Percentiles rank a stretch among this genome's conserved stretches.
These are phyloP conservation scores for Helogale parvula DNA, from an alignment of 2,113 vertebrate genomes.

Conservation along the genomic window DNA sequence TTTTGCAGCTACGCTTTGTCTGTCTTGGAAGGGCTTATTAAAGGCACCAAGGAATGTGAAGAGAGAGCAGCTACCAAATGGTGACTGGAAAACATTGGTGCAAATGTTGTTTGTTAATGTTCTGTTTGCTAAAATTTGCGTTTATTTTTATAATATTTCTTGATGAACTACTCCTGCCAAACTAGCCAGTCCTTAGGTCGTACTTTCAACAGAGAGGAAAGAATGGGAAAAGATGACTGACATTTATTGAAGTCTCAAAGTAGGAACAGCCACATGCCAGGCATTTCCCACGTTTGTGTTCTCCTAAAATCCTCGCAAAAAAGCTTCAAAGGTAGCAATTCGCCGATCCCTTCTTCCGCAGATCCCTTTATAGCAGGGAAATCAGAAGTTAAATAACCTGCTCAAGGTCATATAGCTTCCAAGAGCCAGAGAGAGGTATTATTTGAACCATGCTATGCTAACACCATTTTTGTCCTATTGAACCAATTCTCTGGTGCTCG, in stretches of 20 bases:
- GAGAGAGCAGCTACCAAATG: neutral
- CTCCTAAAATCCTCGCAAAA: neutral
- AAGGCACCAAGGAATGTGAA: neutral
- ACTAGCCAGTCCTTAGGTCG: neutral
- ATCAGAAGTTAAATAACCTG: neutral
- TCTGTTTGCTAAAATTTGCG: conserved; percentile 19
- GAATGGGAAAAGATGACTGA: neutral
- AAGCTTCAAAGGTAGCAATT: neutral
- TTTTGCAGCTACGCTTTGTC: conserved; percentile 28
- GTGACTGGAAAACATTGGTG: neutral
- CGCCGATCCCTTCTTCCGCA: neutral
- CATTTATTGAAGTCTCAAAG: neutral
- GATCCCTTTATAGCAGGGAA: neutral
- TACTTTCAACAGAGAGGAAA: neutral
- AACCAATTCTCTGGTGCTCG: neutral
- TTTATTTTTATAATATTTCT: neutral
- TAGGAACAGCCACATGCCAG: neutral
- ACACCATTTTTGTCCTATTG: neutral
- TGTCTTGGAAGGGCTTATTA: conserved; percentile 22
- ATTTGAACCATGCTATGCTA: neutral
- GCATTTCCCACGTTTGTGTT: neutral
- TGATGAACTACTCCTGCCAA: neutral
- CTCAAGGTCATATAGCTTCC: neutral
- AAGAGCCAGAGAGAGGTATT: neutral
- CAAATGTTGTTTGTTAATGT: neutral